Conservation (phyloP, 2,888 invertebrate species). For the Sturmia bella region DNA sequence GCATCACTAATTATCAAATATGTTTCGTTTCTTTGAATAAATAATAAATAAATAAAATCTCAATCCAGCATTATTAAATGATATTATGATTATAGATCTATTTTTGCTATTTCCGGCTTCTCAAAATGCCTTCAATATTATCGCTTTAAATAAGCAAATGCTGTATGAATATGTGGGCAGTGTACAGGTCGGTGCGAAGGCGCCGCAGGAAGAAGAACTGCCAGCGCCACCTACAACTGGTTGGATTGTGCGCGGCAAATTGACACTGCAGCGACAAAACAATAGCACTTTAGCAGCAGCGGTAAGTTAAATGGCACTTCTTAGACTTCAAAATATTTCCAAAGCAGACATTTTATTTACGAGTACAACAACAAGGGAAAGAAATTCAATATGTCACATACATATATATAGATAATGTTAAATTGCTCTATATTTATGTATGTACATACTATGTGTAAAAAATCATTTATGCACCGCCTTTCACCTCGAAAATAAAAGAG, state of each 20-base stretch:
- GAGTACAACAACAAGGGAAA: too few species aligned
- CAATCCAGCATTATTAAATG: slow-evolving; percentile 19
- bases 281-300: slow-evolving; percentile 79
- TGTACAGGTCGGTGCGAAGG: slow-evolving; percentile 81
- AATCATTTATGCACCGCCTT: too few species aligned
- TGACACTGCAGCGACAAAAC: slow-evolving; percentile 79
- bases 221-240: slow-evolving; percentile 80
- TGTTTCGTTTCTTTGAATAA: not conserved
- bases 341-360: too few species aligned
- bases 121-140: slow-evolving; percentile 78
- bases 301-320: slow-evolving; percentile 75
- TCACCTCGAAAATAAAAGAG: too few species aligned
- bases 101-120: slow-evolving; percentile 74
- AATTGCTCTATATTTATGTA: too few species aligned
- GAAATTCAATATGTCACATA: too few species aligned
- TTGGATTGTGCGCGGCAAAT: slow-evolving; percentile 81
- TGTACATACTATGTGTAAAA: too few species aligned
- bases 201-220: slow-evolving; percentile 80
- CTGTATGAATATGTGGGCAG: slow-evolving; percentile 82
- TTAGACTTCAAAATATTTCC: too few species aligned
- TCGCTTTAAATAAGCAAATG: slow-evolving; percentile 81
- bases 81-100: slow-evolving; percentile 73
- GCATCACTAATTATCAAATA: slow-evolving; percentile 69
- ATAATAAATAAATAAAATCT: slow-evolving; percentile 70
- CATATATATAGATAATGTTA: too few species aligned